Evolutionary conservation across 1,140 invertebrate species (phyloP).

Genomic region (Drosophila parabipectinata): DNA sequence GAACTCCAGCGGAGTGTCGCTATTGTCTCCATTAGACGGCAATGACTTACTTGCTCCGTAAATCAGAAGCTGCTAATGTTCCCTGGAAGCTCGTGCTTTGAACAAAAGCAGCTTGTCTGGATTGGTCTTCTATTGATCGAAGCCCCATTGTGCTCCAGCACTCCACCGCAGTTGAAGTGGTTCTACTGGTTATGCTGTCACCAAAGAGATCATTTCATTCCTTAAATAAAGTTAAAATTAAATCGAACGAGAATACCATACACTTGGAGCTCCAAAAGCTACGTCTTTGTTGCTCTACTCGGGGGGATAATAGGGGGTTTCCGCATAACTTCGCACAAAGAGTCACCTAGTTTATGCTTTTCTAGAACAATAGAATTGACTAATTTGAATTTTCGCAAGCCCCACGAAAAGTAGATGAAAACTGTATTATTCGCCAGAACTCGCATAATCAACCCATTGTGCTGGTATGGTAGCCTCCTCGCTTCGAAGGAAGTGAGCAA

Average conservation of each 20-base stretch:
- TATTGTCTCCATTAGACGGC: slow-evolving; percentile 44
- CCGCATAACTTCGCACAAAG: slow-evolving; percentile 57
- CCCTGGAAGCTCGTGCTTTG: slow-evolving; percentile 74
- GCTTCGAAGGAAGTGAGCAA: slow-evolving; percentile 66
- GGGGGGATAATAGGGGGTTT: neutral
- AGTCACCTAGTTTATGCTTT: slow-evolving; percentile 60
- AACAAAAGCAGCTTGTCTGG: slow-evolving; percentile 57
- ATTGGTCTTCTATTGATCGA: slow-evolving; percentile 23
- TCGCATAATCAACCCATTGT: slow-evolving; percentile 73
- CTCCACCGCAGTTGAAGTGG: slow-evolving; percentile 27
- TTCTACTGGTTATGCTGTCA: slow-evolving; percentile 46
- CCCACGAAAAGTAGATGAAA: slow-evolving; percentile 14
- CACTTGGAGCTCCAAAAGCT: neutral
- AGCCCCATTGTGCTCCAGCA: slow-evolving; percentile 7
- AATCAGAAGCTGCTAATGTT: slow-evolving; percentile 67
- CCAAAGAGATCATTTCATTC: slow-evolving; percentile 21
- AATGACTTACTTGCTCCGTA: slow-evolving; percentile 16
- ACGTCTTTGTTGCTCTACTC: slow-evolving; percentile 19
- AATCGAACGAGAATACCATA: neutral
- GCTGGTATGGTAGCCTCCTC: slow-evolving; percentile 22
- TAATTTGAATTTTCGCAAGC: slow-evolving; percentile 70
- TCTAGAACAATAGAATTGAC: slow-evolving; percentile 77
- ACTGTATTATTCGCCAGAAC: slow-evolving; percentile 37
- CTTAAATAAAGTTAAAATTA: neutral
- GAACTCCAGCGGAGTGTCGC: slow-evolving; percentile 28